Evolutionary conservation across 1,140 invertebrate genomes (phyloP), one percentile per base, ranked within the genome.

Genomic region (Pogonognathellus flavescens): DNA sequence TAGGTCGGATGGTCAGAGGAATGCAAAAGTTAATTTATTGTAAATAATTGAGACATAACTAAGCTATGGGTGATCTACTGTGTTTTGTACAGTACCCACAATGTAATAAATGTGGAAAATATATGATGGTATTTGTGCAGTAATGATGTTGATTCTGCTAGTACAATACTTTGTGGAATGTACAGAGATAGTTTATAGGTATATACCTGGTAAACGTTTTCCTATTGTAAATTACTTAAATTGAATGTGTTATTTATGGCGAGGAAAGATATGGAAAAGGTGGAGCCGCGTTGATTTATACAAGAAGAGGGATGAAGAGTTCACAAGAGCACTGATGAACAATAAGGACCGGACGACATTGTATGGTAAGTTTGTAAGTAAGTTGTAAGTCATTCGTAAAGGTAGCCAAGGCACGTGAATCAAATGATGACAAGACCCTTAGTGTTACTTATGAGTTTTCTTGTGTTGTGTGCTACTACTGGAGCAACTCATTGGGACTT

Each of bases 341-440:
- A 70, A 83, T 20, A 80, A 60, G 72, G 55, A 81, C 14, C 31
- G 59, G 53, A 84, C 53, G 84, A 81, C 55, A 85, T 72, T 80
- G 82, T 85, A 83, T 83, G n/a, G 20, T 72, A 55, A 13, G 22
- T 31, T 55, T 81, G 80, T 81, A 59, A 80, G 76, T 80, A 41
- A 62, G 81, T 83, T 57, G 81, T 83, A 83, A 80, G n/a, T 85
- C 52, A 41, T 41, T 10, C 41, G 13, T 16, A 31, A 57, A 82
- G 57, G 53, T 31, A 60, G 31, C 41, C 66, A 80, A 52, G 82
- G 62, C 53, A 72, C 25, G 80, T 70, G 57, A 80, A 85, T 53
- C 52, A 80, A 85, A 82, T 81, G 76, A 85, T 82, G 76, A 66
- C 41, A 82, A 76, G 57, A 82, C 41, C 59, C 31, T 80, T 57